Percentiles rank a stretch among this genome's conserved stretches.
Conservation (phyloP, 2,888 invertebrate species). For the Philaethria dido region DNA sequence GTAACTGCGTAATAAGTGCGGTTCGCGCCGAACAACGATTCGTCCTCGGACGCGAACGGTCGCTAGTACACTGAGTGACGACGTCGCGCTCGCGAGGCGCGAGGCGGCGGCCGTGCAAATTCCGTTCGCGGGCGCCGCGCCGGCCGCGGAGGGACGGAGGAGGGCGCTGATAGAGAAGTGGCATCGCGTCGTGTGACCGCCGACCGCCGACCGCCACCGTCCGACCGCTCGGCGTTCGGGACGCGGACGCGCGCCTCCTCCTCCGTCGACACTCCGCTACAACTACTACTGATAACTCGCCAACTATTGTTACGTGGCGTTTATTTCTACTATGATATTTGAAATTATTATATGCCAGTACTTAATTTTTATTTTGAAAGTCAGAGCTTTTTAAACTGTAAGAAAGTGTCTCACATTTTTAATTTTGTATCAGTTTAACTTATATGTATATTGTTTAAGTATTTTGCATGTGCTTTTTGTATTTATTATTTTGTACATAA, state of each 20-base stretch:
- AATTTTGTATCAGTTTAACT: no score
- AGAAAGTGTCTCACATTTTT: no score
- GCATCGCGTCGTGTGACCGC: constrained; percentile 67
- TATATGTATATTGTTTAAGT: no score
- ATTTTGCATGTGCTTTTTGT: no score
- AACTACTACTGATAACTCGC: constrained; percentile 32
- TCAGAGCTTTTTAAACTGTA: no score
- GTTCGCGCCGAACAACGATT: constrained; percentile 61
- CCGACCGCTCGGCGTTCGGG: constrained; percentile 49
- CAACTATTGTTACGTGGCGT: constrained; percentile 17
- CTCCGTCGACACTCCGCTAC: constrained; percentile 47
- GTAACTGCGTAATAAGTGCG: constrained; percentile 81
- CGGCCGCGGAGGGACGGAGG: constrained; percentile 60
- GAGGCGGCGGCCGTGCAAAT: constrained; percentile 62
- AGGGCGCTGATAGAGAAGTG: constrained; percentile 70
- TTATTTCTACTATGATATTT: constrained; percentile 10
- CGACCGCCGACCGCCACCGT: no score
- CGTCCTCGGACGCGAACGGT: constrained; percentile 74
- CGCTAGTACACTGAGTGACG: constrained; percentile 78
- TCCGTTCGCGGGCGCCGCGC: constrained; percentile 65
- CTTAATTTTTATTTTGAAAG: neutral
- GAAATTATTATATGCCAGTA: constrained; percentile 1
- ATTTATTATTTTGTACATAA: no score
- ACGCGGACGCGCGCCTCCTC: constrained; percentile 55
- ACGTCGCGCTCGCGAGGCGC: constrained; percentile 69